Conservation (phyloP, 2,113 vertebrate species). For the Oncorhynchus nerka region DNA sequence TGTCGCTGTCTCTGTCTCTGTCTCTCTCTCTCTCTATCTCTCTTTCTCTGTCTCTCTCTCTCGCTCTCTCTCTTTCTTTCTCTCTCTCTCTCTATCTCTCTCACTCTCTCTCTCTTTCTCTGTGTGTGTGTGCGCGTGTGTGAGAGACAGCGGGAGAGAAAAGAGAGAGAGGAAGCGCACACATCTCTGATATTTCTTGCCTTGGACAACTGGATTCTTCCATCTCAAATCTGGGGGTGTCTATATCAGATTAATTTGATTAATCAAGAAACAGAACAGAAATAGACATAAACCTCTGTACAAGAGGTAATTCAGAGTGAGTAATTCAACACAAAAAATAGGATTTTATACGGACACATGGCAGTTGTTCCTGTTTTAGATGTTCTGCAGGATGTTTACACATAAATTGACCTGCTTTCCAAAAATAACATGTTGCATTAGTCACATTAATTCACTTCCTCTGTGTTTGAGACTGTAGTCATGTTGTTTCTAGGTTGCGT, state of each 20-base stretch:
- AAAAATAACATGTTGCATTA: neutral
- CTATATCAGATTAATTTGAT: constrained; percentile 27
- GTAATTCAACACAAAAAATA: neutral
- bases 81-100: too few relatives aligned
- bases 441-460: neutral
- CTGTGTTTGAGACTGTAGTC: constrained; percentile 3
- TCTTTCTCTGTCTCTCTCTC: too few relatives aligned
- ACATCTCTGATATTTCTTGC: constrained; percentile 2
- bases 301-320: too few relatives aligned
- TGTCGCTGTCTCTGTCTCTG: too few relatives aligned
- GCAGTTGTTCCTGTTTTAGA: too few relatives aligned
- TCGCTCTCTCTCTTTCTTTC: too few relatives aligned
- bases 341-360: neutral
- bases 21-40: too few relatives aligned
- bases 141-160: constrained; percentile 12
- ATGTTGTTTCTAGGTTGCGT: constrained; percentile 21
- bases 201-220: constrained; percentile 16
- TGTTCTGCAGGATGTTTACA: neutral
- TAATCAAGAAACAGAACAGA: constrained; percentile 4
- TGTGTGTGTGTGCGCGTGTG: too few relatives aligned
- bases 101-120: too few relatives aligned
- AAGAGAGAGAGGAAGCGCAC: neutral
- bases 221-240: constrained; percentile 17
- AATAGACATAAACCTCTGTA: constrained; percentile 10
- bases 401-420: neutral